A percentile compares a stretch with the other conserved stretches of the same genome.
Evolutionary conservation across 2,797 vertebrate genomes (phyloP).

Genomic region (Centroberyx gerrardi): DNA sequence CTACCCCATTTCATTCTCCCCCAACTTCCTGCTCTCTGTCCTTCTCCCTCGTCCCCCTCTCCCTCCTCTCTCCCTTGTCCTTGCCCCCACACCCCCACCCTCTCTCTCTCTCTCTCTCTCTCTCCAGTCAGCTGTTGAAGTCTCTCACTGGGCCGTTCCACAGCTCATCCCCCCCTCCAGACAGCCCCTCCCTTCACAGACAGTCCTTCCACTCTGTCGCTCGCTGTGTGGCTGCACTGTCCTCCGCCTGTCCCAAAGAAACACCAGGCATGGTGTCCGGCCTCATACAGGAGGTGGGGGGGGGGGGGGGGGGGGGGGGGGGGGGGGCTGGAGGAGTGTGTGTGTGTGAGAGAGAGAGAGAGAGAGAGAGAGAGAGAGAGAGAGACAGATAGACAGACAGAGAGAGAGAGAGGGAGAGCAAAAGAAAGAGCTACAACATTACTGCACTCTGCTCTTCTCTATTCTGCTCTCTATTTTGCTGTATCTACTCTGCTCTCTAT

Average conservation of each 20-base stretch:
- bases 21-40: too few species aligned
- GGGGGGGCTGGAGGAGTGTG: too few species aligned
- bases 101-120: neutral
- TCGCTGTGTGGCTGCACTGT: conserved; percentile 92
- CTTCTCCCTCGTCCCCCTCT: neutral
- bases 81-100: neutral
- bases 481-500: neutral
- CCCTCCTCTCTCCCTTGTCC: neutral
- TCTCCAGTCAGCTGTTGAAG: conserved; percentile 84
- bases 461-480: neutral
- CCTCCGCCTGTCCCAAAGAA: conserved; percentile 89
- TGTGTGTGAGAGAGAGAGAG: neutral
- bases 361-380: too few species aligned
- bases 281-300: conserved; percentile 86
- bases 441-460: neutral
- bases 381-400: too few species aligned
- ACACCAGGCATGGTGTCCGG: conserved; percentile 80
- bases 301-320: too few species aligned
- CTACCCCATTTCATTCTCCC: too few species aligned
- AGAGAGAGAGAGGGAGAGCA: too few species aligned
- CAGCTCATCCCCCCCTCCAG: conserved; percentile 35
- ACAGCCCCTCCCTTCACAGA: conserved; percentile 81
- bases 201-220: conserved; percentile 91
- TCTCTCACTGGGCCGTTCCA: conserved; percentile 88
- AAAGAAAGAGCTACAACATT: too few species aligned